Base-by-base conservation (phyloP, 2,113 vertebrate species). In the Lepus timidus region DNA sequence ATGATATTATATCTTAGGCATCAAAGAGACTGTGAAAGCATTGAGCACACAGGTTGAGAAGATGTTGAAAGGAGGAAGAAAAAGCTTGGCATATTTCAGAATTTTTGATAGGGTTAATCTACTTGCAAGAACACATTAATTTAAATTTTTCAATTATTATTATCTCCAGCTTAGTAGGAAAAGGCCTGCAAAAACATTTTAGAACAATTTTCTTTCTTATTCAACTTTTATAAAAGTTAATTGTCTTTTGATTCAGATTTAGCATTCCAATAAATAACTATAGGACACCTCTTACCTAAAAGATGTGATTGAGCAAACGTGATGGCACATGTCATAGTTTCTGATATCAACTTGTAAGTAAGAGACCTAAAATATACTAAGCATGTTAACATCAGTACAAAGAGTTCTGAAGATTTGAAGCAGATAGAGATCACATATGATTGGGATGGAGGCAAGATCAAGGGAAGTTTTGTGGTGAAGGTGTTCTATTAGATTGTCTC, bases 151-250 rank as follows among this genome's bases (percentile, higher is more conserved):
- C 27, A 64, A 12, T 75, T 84, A 93, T 82, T 82, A 44, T 65
- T 81, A 33, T 9, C 3, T 84, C 90, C n/a, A 88, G 55, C 83
- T 85, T 71, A 85, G 25, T 62, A 78, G 83, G 29, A 93, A 94
- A 88, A 73, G 55, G 1, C 62, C 79, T 52, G 1, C 14, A 62
- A 29, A 39, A 75, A 68, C 68, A 79, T 85, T 95, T 65, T 58
- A 19, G 81, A 78, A 81, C 55, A 36, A 29, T 33, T 92, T 92
- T 29, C 22, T 8, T 61, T 85, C 4, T 87, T 65, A 67, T 36
- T 19, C 9, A 61, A 7, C 87, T 76, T 87, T 79, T 55, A 29
- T 6, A 52, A 68, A 92, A 23, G 23, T 55, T 81, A 44, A 16
- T 55, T 33, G 39, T 86, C 20, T 81, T 84, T 2, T 7, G 16